These are phyloP conservation scores for Listronotus bonariensis DNA, from an alignment of 1,140 invertebrate genomes.

Conservation along the genomic window DNA sequence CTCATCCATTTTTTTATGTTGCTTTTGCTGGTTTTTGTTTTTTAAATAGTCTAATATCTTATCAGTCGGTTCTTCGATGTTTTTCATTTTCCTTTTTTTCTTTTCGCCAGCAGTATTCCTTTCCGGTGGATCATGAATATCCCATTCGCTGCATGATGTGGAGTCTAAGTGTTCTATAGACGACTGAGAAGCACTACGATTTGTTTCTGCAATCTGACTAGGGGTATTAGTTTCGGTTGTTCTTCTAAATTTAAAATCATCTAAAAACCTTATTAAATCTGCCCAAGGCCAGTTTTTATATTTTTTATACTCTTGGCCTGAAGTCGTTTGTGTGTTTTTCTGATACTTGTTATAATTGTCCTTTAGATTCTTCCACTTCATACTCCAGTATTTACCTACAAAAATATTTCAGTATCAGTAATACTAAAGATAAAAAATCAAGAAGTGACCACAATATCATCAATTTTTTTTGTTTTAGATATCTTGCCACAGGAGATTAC, in stretches of 20 bases:
- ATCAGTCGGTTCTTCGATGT: background rate
- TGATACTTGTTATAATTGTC: slow-evolving; percentile 5
- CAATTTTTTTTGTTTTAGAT: too few relatives aligned
- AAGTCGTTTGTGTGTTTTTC: background rate
- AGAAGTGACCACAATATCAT: too few relatives aligned
- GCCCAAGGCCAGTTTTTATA: slow-evolving; percentile 13
- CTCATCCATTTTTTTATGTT: too few relatives aligned
- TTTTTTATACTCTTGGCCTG: slow-evolving; percentile 11
- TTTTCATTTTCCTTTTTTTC: slow-evolving; percentile 2
- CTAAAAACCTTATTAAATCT: slow-evolving; percentile 4
- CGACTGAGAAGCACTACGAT: slow-evolving; percentile 1
- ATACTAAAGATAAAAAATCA: too few relatives aligned
- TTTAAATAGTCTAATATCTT: slow-evolving; percentile 10
- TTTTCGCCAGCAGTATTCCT: background rate
- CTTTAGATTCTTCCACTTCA: slow-evolving; percentile 8
- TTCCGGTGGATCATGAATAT: slow-evolving; percentile 9
- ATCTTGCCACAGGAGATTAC: too few relatives aligned
- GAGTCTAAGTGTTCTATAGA: background rate
- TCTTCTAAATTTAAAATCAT: slow-evolving; percentile 7
- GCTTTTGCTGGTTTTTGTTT: too few relatives aligned
- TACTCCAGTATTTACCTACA: slow-evolving; percentile 6
- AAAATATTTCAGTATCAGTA: too few relatives aligned
- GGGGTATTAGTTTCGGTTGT: slow-evolving; percentile 4
- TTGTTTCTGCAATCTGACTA: slow-evolving; percentile 11
- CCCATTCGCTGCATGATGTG: slow-evolving; percentile 8